Evolutionary conservation across 2,888 invertebrate species (phyloP).

Genomic region (Pasiphila rectangulata): DNA sequence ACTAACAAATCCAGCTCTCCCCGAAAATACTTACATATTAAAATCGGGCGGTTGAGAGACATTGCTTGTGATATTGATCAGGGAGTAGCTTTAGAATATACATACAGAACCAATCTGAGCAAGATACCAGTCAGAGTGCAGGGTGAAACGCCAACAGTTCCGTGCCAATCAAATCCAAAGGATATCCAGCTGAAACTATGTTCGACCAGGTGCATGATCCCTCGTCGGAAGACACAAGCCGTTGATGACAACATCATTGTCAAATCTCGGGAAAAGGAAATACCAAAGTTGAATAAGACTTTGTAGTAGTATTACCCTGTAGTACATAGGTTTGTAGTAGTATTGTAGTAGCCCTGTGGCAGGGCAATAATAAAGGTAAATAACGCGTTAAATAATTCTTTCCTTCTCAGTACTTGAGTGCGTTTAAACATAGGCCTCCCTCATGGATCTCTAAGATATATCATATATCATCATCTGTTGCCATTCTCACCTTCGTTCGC

Average conservation of each 20-base stretch:
- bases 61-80: conserved; percentile 28
- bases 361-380: too few relatives aligned
- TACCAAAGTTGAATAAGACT: conserved; percentile 42
- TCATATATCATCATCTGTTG: not conserved
- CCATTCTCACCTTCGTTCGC: too few relatives aligned
- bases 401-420: too few relatives aligned
- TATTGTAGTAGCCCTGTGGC: too few relatives aligned
- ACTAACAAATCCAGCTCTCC: too few relatives aligned
- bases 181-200: too few relatives aligned
- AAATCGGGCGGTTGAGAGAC: conserved; percentile 39
- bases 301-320: conserved; percentile 40
- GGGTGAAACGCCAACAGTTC: conserved; percentile 21
- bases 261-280: conserved; percentile 6
- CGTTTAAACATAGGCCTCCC: too few relatives aligned
- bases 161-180: too few relatives aligned
- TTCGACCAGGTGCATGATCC: conserved; percentile 36
- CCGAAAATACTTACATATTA: conserved; percentile 29
- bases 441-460: too few relatives aligned
- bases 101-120: conserved; percentile 34
- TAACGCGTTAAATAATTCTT: too few relatives aligned
- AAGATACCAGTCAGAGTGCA: conserved; percentile 44
- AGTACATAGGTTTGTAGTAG: too few relatives aligned
- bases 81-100: not conserved
- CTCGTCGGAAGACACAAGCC: conserved; percentile 37
- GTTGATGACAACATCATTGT: conserved; percentile 40